A percentile compares a stretch with the other conserved stretches of the same genome.
Evolutionary conservation across 2,888 invertebrate species (phyloP).

Genomic region (Antheraea yamamai): DNA sequence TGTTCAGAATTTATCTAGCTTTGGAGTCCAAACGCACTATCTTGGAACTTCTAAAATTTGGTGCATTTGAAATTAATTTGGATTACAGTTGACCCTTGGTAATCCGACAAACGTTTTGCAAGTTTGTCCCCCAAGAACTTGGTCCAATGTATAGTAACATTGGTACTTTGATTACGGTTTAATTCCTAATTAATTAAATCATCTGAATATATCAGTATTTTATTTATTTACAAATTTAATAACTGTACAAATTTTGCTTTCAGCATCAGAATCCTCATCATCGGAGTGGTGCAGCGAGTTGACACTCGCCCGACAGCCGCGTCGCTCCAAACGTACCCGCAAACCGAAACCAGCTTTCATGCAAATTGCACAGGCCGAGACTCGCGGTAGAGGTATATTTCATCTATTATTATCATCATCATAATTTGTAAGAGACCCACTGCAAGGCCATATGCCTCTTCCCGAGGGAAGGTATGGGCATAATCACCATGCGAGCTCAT

Average conservation of each 20-base stretch:
- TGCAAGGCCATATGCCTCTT: no score
- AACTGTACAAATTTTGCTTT: no score
- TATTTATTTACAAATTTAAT: no score
- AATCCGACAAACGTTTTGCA: neutral
- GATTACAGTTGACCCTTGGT: neutral
- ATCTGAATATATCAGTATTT: no score
- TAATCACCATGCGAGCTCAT: no score
- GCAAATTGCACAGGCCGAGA: conserved; percentile 65
- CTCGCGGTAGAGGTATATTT: conserved; percentile 54
- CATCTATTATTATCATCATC: neutral
- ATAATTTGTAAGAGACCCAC: neutral
- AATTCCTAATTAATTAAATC: no score
- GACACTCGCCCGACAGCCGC: conserved; percentile 61
- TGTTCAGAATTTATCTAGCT: no score
- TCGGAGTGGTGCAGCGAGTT: conserved; percentile 71
- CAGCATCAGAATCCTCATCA: conserved; percentile 66
- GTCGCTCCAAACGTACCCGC: conserved; percentile 74
- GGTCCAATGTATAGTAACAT: neutral
- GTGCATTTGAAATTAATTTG: no score
- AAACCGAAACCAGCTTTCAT: conserved; percentile 72
- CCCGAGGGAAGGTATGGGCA: no score
- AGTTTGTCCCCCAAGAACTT: neutral
- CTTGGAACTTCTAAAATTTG: no score
- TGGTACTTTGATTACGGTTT: no score
- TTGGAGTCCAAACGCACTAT: no score